Conservation (phyloP, 2,888 invertebrate genomes). For the Teinopalpus imperialis region DNA sequence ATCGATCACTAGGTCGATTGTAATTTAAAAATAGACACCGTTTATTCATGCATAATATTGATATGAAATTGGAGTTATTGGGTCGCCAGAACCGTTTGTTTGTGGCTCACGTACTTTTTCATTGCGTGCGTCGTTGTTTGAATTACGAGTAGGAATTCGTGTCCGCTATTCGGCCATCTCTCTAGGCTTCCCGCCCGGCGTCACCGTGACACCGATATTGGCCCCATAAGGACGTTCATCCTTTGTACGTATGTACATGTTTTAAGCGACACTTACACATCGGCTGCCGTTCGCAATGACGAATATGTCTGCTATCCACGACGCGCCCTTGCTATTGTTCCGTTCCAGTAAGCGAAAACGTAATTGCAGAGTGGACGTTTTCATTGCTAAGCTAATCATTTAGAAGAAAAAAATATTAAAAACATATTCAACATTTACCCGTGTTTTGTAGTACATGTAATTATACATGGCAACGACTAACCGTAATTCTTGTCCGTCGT, state of each 20-base stretch:
- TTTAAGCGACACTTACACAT: constrained; percentile 50
- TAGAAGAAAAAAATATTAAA: constrained; percentile 29
- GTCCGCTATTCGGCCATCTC: constrained; percentile 77
- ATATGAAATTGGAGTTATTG: constrained; percentile 64
- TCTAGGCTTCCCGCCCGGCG: constrained; percentile 41
- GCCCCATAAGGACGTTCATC: constrained; percentile 60
- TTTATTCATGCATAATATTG: constrained; percentile 42
- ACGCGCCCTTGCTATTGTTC: constrained; percentile 62
- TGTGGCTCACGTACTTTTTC: constrained; percentile 61
- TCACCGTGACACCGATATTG: constrained; percentile 70
- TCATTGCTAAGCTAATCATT: constrained; percentile 37
- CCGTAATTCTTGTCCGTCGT: too few species aligned
- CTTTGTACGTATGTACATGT: constrained; percentile 34
- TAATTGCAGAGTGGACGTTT: constrained; percentile 63
- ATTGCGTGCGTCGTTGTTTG: constrained; percentile 59
- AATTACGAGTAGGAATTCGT: constrained; percentile 80
- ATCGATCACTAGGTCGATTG: background rate
- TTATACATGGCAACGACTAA: too few species aligned
- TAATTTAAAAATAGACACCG: constrained; percentile 29
- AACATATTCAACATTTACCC: too few species aligned
- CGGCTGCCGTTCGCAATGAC: constrained; percentile 58
- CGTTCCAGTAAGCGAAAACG: constrained; percentile 69
- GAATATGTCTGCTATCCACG: constrained; percentile 61
- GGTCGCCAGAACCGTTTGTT: constrained; percentile 72
- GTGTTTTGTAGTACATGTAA: too few species aligned